Percentiles rank a stretch among this genome's conserved stretches.
phyloP scores from a whole-genome alignment of 2,797 vertebrate species.

The Xenopus petersii region DNA sequence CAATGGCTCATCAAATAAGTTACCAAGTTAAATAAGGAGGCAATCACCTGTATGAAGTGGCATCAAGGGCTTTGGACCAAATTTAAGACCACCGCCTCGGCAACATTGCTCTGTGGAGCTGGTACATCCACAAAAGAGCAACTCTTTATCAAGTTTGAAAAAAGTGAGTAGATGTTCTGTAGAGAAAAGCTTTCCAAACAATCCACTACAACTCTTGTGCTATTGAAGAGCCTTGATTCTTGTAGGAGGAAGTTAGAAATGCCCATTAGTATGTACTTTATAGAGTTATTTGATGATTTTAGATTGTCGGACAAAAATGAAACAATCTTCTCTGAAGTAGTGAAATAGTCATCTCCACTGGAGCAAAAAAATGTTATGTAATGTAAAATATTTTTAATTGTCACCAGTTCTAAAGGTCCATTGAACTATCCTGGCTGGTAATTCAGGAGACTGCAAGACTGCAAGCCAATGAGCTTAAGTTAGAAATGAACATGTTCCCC shows the following conservation, averaged over 20 bases:
- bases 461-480: slow-evolving; percentile 21
- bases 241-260: slow-evolving; percentile 13
- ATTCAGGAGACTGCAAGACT: slow-evolving; percentile 12
- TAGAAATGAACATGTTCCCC: slow-evolving; percentile 8
- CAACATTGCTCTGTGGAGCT: background rate
- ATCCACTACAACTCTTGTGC: background rate
- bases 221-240: slow-evolving; percentile 24
- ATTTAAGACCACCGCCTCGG: slow-evolving; percentile 4
- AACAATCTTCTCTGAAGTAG: no score
- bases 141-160: background rate
- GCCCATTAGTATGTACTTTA: no score
- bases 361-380: background rate
- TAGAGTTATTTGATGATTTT: no score
- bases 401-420: slow-evolving; percentile 10
- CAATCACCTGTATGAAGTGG: slow-evolving; percentile 21
- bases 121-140: background rate
- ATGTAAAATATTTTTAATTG: slow-evolving; percentile 15
- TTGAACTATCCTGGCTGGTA: background rate
- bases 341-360: background rate
- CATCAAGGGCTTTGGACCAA: slow-evolving; percentile 11
- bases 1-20: background rate
- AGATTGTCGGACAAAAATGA: no score
- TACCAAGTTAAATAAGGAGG: slow-evolving; percentile 7
- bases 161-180: background rate
- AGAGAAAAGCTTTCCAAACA: slow-evolving; percentile 16